phyloP scores from a whole-genome alignment of 2,797 vertebrate species.

The Sarcoramphus papa region DNA sequence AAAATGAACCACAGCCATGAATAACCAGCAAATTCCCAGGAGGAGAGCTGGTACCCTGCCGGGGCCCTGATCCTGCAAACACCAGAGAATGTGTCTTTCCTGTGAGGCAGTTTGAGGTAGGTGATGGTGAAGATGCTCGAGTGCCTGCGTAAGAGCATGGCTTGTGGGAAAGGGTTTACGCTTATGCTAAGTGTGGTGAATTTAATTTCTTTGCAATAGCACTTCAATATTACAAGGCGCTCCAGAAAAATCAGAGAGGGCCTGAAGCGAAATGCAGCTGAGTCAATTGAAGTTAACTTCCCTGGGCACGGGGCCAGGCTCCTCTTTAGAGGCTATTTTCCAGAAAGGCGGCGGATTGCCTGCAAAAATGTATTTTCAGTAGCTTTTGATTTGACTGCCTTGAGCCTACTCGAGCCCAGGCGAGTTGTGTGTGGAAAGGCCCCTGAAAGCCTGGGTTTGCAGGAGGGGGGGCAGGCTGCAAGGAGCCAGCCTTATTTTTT shows the following conservation, averaged over 20 bases:
- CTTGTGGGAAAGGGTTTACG: not conserved
- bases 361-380: not conserved
- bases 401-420: not conserved
- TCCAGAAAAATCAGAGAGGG: conserved; percentile 37
- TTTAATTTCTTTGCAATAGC: not conserved
- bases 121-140: not conserved
- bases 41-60: too few relatives aligned
- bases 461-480: not conserved
- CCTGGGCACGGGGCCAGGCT: not conserved
- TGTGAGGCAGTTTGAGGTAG: not conserved
- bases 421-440: not conserved
- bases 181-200: not conserved
- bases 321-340: conserved; percentile 24
- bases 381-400: not conserved
- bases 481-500: not conserved
- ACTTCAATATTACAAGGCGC: not conserved
- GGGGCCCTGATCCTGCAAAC: not conserved
- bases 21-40: not conserved
- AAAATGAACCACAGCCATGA: not conserved
- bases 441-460: not conserved
- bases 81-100: rapidly evolving
- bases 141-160: not conserved
- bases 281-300: conserved; percentile 54
- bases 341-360: not conserved
- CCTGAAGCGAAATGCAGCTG: not conserved